Evolutionary conservation across 2,888 invertebrate genomes (phyloP), one percentile per base, ranked within the genome.

Genomic region (Melanophora roralis): DNA sequence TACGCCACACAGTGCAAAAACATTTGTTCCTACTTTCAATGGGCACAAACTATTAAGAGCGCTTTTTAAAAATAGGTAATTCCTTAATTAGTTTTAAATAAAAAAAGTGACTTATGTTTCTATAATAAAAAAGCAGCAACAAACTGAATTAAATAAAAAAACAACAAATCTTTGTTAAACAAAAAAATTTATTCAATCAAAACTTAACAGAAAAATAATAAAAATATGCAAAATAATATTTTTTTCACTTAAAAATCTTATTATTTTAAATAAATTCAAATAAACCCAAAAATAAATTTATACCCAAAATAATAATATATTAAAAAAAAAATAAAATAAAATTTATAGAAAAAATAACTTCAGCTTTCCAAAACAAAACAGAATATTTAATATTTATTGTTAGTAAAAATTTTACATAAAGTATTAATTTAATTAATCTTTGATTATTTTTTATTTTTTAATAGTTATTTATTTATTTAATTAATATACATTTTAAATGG

Each of bases 401-500:
- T 72, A 36, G 16, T 53, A 64, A 47, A 57, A 73, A 55, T 64
- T 36, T 47, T 55, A 64, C 47, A 64, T 16, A 55, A 73, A 49
- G 23, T 59, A 69, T 40, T 43, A 19, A 2, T 11, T 21, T 23
- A 16, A n/a, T 43, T 43, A n/a, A n/a, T n/a, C n/a, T n/a, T n/a
- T n/a, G n/a, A n/a, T n/a, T n/a, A n/a, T 60, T 43, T 40, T 32
- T 19, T 45, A 65, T 40, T 47, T 73, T 68, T 68, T 34, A 62
- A 51, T 51, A 47, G 38, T 19, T 9, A 40, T 47, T 47, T 49
- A 14, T 27, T 68, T 55, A 8, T 47, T 68, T 45, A 2, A 60
- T 53, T 68, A 53, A 40, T 64, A 57, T 71, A 69, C 69, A 71
- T 77, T 69, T 71, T 77, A 57, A 71, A 65, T 77, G 76, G 76